Conservation (phyloP, 2,888 invertebrate species). For the Dicyrtoma fusca region DNA sequence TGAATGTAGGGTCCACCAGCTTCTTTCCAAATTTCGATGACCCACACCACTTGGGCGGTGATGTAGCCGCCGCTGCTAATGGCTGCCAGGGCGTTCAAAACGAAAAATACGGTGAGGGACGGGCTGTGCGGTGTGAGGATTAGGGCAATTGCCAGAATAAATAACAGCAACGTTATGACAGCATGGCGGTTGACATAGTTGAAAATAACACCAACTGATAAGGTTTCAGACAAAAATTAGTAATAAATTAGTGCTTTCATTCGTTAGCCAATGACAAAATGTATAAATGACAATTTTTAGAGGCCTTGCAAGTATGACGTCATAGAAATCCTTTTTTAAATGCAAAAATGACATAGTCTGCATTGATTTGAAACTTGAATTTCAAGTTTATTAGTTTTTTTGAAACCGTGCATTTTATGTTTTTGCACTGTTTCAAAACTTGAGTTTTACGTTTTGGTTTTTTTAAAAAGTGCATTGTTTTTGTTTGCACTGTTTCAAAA, state of each 20-base stretch:
- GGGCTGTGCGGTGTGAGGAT: conserved; percentile 31
- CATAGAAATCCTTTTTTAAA: not conserved
- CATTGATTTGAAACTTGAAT: no score
- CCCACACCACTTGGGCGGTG: conserved; percentile 49
- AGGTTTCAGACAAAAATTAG: no score
- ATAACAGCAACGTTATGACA: conserved; percentile 23
- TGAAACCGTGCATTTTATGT: no score
- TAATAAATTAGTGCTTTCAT: no score
- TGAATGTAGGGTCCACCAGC: conserved; percentile 44
- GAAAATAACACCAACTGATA: conserved; percentile 41
- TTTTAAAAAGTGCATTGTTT: no score
- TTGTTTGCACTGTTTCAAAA: no score
- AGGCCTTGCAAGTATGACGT: not conserved
- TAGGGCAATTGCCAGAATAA: conserved; percentile 29
- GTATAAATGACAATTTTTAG: not conserved
- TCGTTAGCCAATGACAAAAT: conserved; percentile 7
- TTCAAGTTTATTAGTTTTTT: no score
- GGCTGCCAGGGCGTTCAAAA: conserved; percentile 33
- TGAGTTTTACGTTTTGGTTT: no score
- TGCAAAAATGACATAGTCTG: no score
- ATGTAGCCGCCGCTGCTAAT: conserved; percentile 41
- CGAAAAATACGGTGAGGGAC: conserved; percentile 31
- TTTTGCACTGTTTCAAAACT: no score
- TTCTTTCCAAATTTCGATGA: conserved; percentile 48
- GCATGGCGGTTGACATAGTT: conserved; percentile 42